Evolutionary conservation across 1,140 invertebrate genomes (phyloP).

Genomic region (Pseudomyrmex pallidus): DNA sequence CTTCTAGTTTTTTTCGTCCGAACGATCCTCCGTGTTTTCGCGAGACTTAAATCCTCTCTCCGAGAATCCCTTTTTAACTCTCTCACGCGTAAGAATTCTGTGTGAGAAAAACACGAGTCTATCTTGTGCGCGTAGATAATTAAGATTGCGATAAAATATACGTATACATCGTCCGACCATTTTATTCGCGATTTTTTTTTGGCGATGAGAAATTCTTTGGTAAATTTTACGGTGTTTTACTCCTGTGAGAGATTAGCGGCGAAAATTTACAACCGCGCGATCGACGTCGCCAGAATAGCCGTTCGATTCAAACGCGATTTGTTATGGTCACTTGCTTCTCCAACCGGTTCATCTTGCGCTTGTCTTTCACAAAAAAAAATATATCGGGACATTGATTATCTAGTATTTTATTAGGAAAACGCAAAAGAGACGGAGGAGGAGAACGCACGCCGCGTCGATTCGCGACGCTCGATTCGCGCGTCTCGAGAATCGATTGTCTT

Average conservation of each 20-base stretch:
- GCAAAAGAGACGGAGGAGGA: slow-evolving; percentile 32
- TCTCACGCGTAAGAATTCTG: neutral
- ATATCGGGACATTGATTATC: slow-evolving; percentile 18
- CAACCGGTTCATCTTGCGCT: slow-evolving; percentile 43
- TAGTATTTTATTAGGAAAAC: slow-evolving; percentile 41
- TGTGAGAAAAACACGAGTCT: neutral
- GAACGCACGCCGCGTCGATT: slow-evolving; percentile 48
- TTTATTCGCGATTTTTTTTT: neutral
- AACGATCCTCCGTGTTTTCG: slow-evolving; percentile 5
- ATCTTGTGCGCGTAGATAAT: neutral
- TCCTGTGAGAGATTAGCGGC: neutral
- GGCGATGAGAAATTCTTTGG: neutral
- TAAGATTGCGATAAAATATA: neutral
- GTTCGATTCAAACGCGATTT: slow-evolving; percentile 45
- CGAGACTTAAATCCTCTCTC: slow-evolving; percentile 44
- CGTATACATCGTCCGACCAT: neutral
- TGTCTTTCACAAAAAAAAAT: slow-evolving; percentile 33
- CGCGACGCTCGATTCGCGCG: slow-evolving; percentile 43
- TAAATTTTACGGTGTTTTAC: neutral
- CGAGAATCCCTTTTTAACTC: slow-evolving; percentile 5
- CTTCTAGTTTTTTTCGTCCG: neutral
- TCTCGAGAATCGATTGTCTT: slow-evolving; percentile 54
- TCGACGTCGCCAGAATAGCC: neutral
- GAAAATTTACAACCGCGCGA: neutral
- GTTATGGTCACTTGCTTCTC: slow-evolving; percentile 41